phyloP scores from a whole-genome alignment of 35 echinoderm and acorn worm genomes.

The Anneissia japonica region DNA sequence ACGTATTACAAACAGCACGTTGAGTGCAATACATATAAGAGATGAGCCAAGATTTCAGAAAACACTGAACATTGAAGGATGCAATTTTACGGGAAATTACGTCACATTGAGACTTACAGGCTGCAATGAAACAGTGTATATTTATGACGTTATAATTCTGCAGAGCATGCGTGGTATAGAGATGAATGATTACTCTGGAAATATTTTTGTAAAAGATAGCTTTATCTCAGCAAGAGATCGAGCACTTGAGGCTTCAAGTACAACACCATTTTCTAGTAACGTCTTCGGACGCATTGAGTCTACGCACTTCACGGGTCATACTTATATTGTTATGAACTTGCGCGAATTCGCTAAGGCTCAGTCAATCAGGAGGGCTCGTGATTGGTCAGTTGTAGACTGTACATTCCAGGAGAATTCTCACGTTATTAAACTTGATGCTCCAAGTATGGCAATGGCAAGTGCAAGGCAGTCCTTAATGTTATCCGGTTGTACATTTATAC shows the following conservation, averaged over 20 bases:
- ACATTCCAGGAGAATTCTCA: background rate
- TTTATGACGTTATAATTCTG: background rate
- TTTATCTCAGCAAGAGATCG: background rate
- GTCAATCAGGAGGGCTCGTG: background rate
- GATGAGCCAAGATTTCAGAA: background rate
- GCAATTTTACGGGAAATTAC: background rate
- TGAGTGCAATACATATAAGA: background rate
- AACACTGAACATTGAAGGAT: background rate
- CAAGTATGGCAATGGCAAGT: background rate
- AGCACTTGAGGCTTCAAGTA: background rate
- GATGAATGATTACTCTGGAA: background rate
- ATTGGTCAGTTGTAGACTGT: background rate
- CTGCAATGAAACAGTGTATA: background rate
- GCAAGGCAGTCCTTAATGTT: background rate
- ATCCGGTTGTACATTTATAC: background rate
- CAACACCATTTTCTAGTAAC: background rate
- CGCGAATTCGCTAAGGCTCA: background rate
- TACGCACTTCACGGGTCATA: background rate
- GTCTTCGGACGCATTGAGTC: background rate
- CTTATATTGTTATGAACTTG: background rate
- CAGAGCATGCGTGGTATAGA: background rate
- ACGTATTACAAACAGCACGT: background rate
- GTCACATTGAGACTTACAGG: background rate
- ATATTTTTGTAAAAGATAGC: background rate
- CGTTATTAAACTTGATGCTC: background rate